These are phyloP conservation scores for Pyrgilauda ruficollis DNA, from an alignment of 2,113 vertebrate species.

Conservation along the genomic window DNA sequence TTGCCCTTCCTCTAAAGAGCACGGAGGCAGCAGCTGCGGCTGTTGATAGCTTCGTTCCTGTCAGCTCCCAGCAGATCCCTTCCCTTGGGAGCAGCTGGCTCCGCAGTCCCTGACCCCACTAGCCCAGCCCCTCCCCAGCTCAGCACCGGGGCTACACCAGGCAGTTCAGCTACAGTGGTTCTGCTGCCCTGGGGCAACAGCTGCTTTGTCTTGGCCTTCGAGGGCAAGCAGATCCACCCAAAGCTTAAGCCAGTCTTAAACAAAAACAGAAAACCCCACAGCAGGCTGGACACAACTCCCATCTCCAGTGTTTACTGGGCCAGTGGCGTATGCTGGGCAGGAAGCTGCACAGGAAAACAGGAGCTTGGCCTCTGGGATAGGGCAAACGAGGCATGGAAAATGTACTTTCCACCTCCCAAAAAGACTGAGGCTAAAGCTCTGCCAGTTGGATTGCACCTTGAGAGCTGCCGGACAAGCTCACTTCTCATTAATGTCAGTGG, in stretches of 20 bases:
- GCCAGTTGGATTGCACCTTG: background rate
- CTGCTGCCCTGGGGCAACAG: background rate
- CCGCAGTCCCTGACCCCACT: rapidly evolving
- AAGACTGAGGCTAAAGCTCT: background rate
- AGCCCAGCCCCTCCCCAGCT: background rate
- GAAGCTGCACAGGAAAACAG: background rate
- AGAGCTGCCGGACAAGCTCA: background rate
- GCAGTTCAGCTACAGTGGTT: background rate
- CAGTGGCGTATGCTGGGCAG: background rate
- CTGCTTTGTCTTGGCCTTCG: background rate
- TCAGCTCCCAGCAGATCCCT: background rate
- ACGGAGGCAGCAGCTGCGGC: rapidly evolving
- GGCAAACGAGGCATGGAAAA: background rate
- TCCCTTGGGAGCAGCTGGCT: background rate
- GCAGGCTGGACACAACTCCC: background rate
- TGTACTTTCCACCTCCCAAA: background rate
- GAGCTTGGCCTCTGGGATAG: background rate
- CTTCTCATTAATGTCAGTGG: background rate
- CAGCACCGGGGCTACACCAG: background rate
- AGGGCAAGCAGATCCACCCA: background rate
- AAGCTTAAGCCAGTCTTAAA: background rate
- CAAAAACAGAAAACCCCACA: background rate
- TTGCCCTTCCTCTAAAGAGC: background rate
- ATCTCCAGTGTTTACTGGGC: background rate
- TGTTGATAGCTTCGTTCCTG: background rate